Evolutionary conservation across 1,140 invertebrate species (phyloP).

Genomic region (Drosophila kurseongensis): DNA sequence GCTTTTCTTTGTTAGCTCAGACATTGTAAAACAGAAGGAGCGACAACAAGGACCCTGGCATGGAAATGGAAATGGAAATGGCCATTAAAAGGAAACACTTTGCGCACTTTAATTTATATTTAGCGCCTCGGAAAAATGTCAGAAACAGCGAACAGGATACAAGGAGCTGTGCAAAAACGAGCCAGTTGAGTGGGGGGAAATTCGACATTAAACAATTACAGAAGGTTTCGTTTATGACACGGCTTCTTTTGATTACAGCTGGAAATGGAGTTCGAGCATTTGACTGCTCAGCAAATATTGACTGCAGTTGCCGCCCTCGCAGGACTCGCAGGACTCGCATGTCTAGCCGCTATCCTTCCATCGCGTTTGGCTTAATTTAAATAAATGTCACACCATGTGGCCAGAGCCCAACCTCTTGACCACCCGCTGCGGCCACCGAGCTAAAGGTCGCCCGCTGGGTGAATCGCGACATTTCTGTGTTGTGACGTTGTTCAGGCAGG

Average conservation of each 20-base stretch:
- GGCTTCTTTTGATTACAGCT: slow-evolving; percentile 26
- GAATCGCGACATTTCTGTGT: slow-evolving; percentile 65
- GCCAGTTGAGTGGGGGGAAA: slow-evolving; percentile 28
- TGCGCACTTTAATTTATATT: slow-evolving; percentile 78
- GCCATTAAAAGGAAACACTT: slow-evolving; percentile 74
- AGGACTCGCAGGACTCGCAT: slow-evolving; percentile 40
- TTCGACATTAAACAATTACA: slow-evolving; percentile 28
- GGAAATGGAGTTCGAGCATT: slow-evolving; percentile 1
- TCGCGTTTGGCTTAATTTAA: slow-evolving; percentile 63
- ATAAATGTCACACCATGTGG: slow-evolving; percentile 71
- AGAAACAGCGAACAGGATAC: slow-evolving; percentile 20
- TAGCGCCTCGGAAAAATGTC: slow-evolving; percentile 63
- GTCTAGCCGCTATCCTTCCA: slow-evolving; percentile 64
- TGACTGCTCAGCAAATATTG: slow-evolving; percentile 22
- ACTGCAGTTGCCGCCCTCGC: slow-evolving; percentile 4
- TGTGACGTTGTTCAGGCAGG: slow-evolving; percentile 43
- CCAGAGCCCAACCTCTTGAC: slow-evolving; percentile 30
- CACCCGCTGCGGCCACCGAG: slow-evolving; percentile 18
- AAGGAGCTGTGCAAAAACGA: not conserved
- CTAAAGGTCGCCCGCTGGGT: slow-evolving; percentile 64
- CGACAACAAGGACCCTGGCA: slow-evolving; percentile 52
- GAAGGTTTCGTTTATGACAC: slow-evolving; percentile 23
- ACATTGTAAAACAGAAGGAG: slow-evolving; percentile 70
- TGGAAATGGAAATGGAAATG: slow-evolving; percentile 52
- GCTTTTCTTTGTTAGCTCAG: slow-evolving; percentile 44